Base-by-base conservation (phyloP, 2,113 vertebrate species). In the Tachysurus vachellii region DNA sequence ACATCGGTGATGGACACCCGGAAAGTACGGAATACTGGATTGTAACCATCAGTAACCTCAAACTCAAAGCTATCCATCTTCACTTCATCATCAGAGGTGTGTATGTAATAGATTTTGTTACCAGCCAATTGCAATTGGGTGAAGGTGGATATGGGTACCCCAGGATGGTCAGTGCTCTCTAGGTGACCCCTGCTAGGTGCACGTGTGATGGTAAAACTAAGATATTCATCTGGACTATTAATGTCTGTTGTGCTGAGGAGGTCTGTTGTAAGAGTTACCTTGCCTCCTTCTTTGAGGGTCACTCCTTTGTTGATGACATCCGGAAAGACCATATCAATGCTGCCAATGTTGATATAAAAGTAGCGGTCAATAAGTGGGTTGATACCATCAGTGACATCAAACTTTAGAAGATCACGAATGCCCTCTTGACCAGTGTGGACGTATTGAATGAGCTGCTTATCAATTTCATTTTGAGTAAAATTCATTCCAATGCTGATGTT, bases 41-140 rank as follows among this genome's bases (percentile, higher is more conserved):
- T 99, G 88, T 93, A 97, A 28, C 98, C 98, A 19, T 99, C 98
- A 0, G 97, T 99, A 86, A 99, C 97, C 90, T 99, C 96, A 89
- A 99, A 99, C 89, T 99, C 97, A 93, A 99, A 99, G 88, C 98
- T 98, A 89, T 99, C 98, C 96, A 97, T 97, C 93, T 97, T 99
- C 28, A 97, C 95, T 88, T 99, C 98, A 1, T 99, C 98, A 12
- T 98, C 97, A 0, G 97, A 95, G 0, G 97, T 99, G 89, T 99
- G 98, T 88, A 98, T 96, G 87, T 99, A 99, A 91, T 96, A 98
- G 88, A 99, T 73, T 92, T 99, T 99, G 94, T 96, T 99, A 19
- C 98, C 98, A n/a, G 98, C 98, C 88, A 99, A 93, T 28, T 98
- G 95, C 11, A 99, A 96, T 81, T 99, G 98, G 28, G 97, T 97